Base-by-base conservation (phyloP, 1,140 invertebrate genomes). In the Campoletis sonorensis region DNA sequence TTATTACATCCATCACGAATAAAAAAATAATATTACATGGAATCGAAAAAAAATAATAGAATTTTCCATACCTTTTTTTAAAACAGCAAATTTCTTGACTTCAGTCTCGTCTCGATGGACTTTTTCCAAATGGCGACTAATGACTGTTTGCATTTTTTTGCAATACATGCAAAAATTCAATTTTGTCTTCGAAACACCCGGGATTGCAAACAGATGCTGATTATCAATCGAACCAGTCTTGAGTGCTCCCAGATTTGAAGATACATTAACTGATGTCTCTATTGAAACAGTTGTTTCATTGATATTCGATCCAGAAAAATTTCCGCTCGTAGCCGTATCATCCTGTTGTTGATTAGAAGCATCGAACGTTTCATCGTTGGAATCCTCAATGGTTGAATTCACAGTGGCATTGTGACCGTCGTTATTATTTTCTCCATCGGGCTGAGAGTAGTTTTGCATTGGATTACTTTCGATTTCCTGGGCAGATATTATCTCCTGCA, bases 111-210 rank as follows among this genome's bases (percentile, higher is more conserved):
- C 68, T 71, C 26, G 37, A 71, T 83, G 82, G 40, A 61, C 45
- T 0, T 1, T 5, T 71, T 83, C 79, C 18, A 83, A 45, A 81
- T 83, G 82, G 13, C 79, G 82, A 27, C 30, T 75, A 73, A 83
- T 61, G 23, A 80, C 79, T 0, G 51, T 58, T 33, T 79, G 79
- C 18, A 73, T 70, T 67, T 27, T 81, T 75, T 81, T 70, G 61
- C 82, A 83, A 64, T 81, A 81, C 21, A 79, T 64, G 33, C 82
- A 81, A 49, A 83, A 81, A 51, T 68, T 71, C 33, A 75, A 16
- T 45, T 79, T 83, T 10, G 13, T 64, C 33, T 68, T 79, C 15
- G 8, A 23, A 45, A 15, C 23, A 23, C 18, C 16, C n/a, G 77
- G 54, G n/a, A 40, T 37, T 40, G 49, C 77, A 40, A 45, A 64